Conservation (phyloP, 2,797 vertebrate species). For the Sebastolobus altivelis region DNA sequence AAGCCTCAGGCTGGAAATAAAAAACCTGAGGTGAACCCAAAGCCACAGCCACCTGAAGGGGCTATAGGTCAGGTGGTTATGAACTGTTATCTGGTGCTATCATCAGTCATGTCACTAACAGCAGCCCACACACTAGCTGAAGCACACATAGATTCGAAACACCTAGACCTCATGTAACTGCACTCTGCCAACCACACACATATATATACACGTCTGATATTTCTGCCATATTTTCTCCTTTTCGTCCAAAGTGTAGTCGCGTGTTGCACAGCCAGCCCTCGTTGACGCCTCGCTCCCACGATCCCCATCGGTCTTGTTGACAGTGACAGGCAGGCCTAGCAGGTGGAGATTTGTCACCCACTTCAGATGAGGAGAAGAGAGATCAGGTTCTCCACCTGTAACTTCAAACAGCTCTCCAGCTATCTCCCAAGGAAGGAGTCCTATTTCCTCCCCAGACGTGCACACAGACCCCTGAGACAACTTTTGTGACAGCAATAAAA, state of each 20-base stretch:
- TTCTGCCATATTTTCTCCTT: neutral
- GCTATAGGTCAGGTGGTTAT: constrained; percentile 39
- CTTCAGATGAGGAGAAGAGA: constrained; percentile 59
- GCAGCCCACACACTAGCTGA: constrained; percentile 22
- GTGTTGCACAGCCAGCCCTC: constrained; percentile 9
- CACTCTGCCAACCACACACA: constrained; percentile 32
- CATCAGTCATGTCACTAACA: constrained; percentile 51
- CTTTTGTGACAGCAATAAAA: constrained; percentile 50
- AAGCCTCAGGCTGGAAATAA: constrained; percentile 25
- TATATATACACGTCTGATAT: neutral
- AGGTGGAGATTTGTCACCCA: constrained; percentile 63
- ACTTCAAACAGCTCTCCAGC: constrained; percentile 71
- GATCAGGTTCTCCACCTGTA: constrained; percentile 73
- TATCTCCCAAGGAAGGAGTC: constrained; percentile 52
- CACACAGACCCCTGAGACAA: constrained; percentile 55
- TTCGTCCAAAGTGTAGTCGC: constrained; percentile 2
- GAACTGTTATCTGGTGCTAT: constrained; percentile 45
- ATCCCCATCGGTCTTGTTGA: constrained; percentile 49
- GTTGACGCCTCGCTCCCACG: neutral
- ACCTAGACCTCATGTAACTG: constrained; percentile 17
- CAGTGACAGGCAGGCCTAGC: constrained; percentile 55
- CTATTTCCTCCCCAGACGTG: constrained; percentile 56
- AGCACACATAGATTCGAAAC: constrained; percentile 32
- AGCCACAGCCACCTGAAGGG: constrained; percentile 29
- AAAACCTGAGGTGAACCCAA: constrained; percentile 20